Evolutionary conservation across 2,888 invertebrate genomes (phyloP).

Genomic region (Scaptodrosophila latifasciaeformis): DNA sequence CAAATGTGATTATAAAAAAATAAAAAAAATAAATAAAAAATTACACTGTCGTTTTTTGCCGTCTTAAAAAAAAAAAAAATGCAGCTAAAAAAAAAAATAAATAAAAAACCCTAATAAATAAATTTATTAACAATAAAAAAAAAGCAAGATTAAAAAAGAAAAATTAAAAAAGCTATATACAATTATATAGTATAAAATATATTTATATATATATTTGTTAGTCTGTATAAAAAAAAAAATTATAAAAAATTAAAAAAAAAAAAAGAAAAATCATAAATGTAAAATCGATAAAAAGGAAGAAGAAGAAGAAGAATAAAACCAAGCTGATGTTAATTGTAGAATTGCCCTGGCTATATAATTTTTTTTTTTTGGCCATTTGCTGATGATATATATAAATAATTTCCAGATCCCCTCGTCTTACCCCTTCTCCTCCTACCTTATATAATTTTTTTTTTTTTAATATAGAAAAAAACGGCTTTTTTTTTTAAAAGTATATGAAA

Average conservation of each 20-base stretch:
- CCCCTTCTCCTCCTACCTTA: too few relatives aligned
- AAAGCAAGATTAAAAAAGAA: too few relatives aligned
- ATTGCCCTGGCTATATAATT: slow-evolving; percentile 25
- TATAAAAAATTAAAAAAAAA: too few relatives aligned
- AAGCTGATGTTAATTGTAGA: slow-evolving; percentile 23
- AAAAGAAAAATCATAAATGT: too few relatives aligned
- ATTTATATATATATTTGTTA: slow-evolving; percentile 31
- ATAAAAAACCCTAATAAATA: slow-evolving; percentile 4
- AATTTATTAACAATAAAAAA: background rate
- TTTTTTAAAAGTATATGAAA: slow-evolving; percentile 42
- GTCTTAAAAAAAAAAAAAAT: too few relatives aligned
- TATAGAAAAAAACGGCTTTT: slow-evolving; percentile 59
- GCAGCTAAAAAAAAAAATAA: slow-evolving; percentile 2
- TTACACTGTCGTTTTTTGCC: too few relatives aligned
- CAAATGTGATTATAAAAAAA: too few relatives aligned
- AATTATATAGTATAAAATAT: slow-evolving; percentile 31
- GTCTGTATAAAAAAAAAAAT: slow-evolving; percentile 30
- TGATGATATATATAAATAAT: slow-evolving; percentile 30
- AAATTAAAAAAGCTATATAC: too few relatives aligned
- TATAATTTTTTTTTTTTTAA: slow-evolving; percentile 55
- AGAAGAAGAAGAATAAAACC: background rate
- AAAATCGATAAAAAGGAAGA: too few relatives aligned
- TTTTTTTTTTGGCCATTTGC: slow-evolving; percentile 11
- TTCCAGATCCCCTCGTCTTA: too few relatives aligned
- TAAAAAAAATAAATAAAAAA: too few relatives aligned